phyloP scores from a whole-genome alignment of 2,797 vertebrate genomes.

The Enteromius paludinosus region DNA sequence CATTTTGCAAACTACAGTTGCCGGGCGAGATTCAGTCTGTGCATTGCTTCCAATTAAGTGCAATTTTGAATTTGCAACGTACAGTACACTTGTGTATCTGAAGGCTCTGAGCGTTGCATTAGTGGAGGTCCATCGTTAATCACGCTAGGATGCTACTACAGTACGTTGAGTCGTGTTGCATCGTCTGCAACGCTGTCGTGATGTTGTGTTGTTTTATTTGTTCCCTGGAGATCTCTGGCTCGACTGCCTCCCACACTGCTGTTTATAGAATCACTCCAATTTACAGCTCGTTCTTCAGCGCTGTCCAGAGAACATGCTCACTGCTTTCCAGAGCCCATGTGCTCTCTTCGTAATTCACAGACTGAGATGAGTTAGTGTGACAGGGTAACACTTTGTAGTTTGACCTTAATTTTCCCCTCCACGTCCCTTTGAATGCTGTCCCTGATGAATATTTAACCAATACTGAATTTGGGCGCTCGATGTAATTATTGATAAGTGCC shows the following conservation, averaged over 20 bases:
- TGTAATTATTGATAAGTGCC: slow-evolving; percentile 68
- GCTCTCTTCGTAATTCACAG: not conserved
- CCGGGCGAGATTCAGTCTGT: not conserved
- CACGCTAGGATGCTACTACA: not conserved
- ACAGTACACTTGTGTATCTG: not conserved
- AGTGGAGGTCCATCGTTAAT: slow-evolving; percentile 3
- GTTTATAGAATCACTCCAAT: slow-evolving; percentile 56
- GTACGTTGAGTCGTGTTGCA: not conserved
- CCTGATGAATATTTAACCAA: slow-evolving; percentile 70
- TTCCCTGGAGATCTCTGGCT: slow-evolving; percentile 44
- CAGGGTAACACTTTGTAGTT: slow-evolving; percentile 16
- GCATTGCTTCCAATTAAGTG: slow-evolving; percentile 9
- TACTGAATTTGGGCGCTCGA: slow-evolving; percentile 63
- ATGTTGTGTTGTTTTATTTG: slow-evolving; percentile 40
- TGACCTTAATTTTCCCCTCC: slow-evolving; percentile 51
- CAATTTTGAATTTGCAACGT: not conserved
- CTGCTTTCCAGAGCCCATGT: slow-evolving; percentile 9
- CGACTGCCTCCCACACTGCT: slow-evolving; percentile 45
- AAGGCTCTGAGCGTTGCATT: not conserved
- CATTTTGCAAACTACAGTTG: slow-evolving; percentile 6
- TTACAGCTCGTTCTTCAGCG: slow-evolving; percentile 47
- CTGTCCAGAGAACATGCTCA: not conserved
- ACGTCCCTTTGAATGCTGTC: slow-evolving; percentile 46
- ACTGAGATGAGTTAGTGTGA: slow-evolving; percentile 9
- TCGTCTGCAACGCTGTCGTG: slow-evolving; percentile 10